Evolutionary conservation across 2,113 vertebrate genomes (phyloP).

Genomic region (Cyphomyrus plagiostoma): DNA sequence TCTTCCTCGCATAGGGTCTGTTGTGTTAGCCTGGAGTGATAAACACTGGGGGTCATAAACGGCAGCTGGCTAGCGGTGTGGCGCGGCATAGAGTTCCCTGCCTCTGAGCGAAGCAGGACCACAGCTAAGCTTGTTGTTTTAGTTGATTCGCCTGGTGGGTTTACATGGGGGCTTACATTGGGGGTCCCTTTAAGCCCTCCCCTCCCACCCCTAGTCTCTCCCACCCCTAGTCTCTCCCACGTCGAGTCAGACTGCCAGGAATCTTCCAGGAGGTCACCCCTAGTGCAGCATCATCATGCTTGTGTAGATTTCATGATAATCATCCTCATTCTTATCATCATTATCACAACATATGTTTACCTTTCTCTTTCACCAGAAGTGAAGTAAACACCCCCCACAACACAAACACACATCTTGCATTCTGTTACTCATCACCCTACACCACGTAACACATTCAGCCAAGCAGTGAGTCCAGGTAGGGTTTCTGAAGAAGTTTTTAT

Average conservation of each 20-base stretch:
- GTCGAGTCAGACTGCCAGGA: not conserved
- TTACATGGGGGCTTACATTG: not conserved
- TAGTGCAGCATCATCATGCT: not conserved
- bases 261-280: not conserved
- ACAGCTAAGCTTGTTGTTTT: constrained; percentile 9
- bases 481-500: not conserved
- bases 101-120: not conserved
- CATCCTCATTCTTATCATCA: no score
- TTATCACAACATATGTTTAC: not conserved
- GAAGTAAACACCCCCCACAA: not conserved
- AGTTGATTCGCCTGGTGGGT: constrained; percentile 11
- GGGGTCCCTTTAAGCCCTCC: not conserved
- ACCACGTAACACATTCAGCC: not conserved
- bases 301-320: not conserved
- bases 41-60: not conserved
- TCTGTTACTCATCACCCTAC: not conserved
- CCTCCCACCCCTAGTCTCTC: not conserved
- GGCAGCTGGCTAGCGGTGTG: not conserved
- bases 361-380: not conserved
- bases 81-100: not conserved
- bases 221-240: not conserved
- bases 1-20: not conserved
- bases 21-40: not conserved
- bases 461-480: not conserved
- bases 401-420: not conserved